Evolutionary conservation across 2,113 vertebrate genomes (phyloP).

Genomic region (Cacatua alba): DNA sequence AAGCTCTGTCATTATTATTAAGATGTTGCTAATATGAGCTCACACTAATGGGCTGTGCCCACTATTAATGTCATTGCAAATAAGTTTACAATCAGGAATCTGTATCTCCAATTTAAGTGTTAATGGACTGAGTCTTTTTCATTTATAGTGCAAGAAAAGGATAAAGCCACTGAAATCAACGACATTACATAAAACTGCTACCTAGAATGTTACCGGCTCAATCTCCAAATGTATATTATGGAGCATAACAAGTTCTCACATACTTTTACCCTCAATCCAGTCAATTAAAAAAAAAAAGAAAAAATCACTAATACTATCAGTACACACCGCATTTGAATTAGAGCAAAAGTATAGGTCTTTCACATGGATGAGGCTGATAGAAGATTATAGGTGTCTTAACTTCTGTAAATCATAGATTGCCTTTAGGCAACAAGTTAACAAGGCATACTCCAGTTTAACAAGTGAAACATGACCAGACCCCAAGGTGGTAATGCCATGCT

Average conservation of each 20-base stretch:
- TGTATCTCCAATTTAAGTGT: constrained; percentile 57
- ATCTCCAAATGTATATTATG: not conserved
- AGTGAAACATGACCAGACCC: rapidly evolving
- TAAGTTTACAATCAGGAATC: constrained; percentile 45
- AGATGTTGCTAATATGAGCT: constrained; percentile 54
- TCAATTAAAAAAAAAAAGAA: not conserved
- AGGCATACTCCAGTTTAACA: not conserved
- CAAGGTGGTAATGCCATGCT: not conserved
- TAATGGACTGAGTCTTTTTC: constrained; percentile 55
- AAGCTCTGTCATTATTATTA: constrained; percentile 50
- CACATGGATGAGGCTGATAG: not conserved
- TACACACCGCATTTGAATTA: not conserved
- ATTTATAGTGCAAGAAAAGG: constrained; percentile 19
- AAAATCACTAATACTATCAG: not conserved
- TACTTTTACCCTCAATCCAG: not conserved
- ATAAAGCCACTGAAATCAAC: constrained; percentile 9
- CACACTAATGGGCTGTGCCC: constrained; percentile 55
- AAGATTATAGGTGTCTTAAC: not conserved
- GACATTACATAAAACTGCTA: not conserved
- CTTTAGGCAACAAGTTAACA: not conserved
- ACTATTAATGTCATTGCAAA: constrained; percentile 57
- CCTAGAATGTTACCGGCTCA: not conserved
- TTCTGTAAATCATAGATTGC: not conserved
- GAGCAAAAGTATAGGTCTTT: not conserved
- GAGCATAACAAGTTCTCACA: not conserved